A percentile compares a stretch with the other conserved stretches of the same genome.
These are phyloP conservation scores for Lithobius niger DNA, from an alignment of 1,140 invertebrate genomes.

Conservation along the genomic window DNA sequence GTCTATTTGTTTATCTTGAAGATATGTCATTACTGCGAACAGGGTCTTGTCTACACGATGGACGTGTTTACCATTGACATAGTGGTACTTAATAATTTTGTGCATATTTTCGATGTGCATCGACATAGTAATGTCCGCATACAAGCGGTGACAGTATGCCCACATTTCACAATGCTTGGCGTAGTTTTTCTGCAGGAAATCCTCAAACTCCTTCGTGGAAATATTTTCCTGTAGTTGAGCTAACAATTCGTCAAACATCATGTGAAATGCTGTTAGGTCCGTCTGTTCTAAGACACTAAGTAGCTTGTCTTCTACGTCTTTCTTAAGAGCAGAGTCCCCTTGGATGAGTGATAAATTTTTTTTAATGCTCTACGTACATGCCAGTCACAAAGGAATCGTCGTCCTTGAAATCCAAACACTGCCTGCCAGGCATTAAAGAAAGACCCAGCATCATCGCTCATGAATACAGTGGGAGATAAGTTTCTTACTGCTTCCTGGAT, in stretches of 20 bases:
- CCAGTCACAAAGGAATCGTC: background rate
- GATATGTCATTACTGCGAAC: background rate
- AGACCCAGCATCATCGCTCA: background rate
- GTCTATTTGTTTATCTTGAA: background rate
- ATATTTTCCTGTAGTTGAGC: background rate
- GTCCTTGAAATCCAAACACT: background rate
- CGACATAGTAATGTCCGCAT: background rate
- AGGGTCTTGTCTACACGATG: background rate
- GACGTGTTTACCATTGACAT: background rate
- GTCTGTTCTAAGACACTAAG: background rate
- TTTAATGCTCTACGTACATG: background rate
- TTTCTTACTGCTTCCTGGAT: background rate
- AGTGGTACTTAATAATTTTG: background rate
- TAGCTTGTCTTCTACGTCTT: background rate
- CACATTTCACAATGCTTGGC: background rate
- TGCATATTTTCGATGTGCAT: background rate
- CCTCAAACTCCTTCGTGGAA: background rate
- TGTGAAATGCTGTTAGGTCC: background rate
- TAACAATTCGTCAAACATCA: background rate
- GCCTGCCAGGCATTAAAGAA: background rate
- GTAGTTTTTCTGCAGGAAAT: background rate
- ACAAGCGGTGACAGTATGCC: background rate
- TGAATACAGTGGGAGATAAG: background rate
- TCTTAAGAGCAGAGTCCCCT: background rate
- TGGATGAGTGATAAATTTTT: background rate